phyloP scores from a whole-genome alignment of 1,140 invertebrate species.

The Apis dorsata region DNA sequence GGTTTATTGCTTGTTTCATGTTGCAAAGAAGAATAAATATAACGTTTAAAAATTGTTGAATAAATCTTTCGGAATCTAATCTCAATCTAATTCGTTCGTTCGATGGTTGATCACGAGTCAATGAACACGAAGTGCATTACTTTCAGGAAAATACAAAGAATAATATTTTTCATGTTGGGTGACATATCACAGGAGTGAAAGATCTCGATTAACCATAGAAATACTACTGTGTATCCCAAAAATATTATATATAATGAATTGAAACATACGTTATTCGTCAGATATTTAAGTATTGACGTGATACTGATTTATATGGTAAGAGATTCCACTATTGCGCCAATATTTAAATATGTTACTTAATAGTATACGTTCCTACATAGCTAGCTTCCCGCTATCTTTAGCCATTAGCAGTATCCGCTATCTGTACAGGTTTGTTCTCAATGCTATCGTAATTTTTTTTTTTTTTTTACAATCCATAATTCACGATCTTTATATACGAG shows the following conservation, averaged over 20 bases:
- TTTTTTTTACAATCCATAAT: constrained; percentile 1
- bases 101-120: background rate
- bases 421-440: constrained; percentile 65
- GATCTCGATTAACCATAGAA: constrained; percentile 4
- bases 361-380: constrained; percentile 69
- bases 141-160: background rate
- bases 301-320: constrained; percentile 43
- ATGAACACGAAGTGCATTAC: background rate
- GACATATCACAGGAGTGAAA: constrained; percentile 47
- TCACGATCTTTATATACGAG: background rate
- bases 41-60: background rate
- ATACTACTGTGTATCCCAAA: constrained; percentile 56
- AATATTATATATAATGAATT: constrained; percentile 32
- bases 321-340: constrained; percentile 53
- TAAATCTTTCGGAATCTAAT: background rate
- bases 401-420: constrained; percentile 48
- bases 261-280: constrained; percentile 49
- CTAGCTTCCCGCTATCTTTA: constrained; percentile 62
- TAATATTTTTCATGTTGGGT: constrained; percentile 26
- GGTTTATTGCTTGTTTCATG: background rate
- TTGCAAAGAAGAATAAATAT: background rate
- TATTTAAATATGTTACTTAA: constrained; percentile 62
- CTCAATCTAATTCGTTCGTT: background rate
- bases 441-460: constrained; percentile 49
- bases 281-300: constrained; percentile 55